Evolutionary conservation across 2,113 vertebrate genomes (phyloP), one percentile per base, ranked within the genome.

Genomic region (Tragelaphus imberbis): DNA sequence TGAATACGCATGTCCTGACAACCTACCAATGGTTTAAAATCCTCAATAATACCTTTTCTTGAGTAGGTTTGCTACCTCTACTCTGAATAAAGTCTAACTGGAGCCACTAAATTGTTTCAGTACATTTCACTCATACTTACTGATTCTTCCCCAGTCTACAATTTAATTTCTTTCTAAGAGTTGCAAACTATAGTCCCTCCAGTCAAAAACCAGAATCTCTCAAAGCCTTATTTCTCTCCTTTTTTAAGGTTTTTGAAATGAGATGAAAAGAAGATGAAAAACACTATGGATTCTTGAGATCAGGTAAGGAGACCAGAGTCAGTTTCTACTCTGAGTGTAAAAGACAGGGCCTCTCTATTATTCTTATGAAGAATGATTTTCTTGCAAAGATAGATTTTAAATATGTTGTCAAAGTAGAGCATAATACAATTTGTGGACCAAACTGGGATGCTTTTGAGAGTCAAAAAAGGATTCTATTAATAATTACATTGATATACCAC

Each of bases 211-310:
- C 14, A 86, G 59, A 94, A 75, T 97, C 68, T 95, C 53, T 88
- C 44, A 53, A 47, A 77, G 7, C 7, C 30, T 86, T 56, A 30
- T 25, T 82, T 88, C 16, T 47, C 33, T 85, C 11, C 28, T 92
- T 90, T 49, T 65, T 86, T 30, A 85, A n/a, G 44, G 59, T 47
- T 82, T 97, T 88, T 71, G 23, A 88, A 96, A 77, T 40, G 56
- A 94, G 51, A 96, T 65, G 19, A 92, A 95, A 95, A 89, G 25
- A 87, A 85, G 16, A 77, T 90, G 53, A 91, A 65, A 92, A 55
- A 90, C 2, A 2, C 1, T 55, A 49, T 47, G 23, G n/a, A 87
- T n/a, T 90, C 25, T 85, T 88, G 51, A 94, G 30, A 71, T 12
- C 16, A 92, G 51, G 33, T 77, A 63, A 71, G 51, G 28, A 79